Conservation (phyloP, 1,140 invertebrate genomes). For the Nomia melanderi region DNA sequence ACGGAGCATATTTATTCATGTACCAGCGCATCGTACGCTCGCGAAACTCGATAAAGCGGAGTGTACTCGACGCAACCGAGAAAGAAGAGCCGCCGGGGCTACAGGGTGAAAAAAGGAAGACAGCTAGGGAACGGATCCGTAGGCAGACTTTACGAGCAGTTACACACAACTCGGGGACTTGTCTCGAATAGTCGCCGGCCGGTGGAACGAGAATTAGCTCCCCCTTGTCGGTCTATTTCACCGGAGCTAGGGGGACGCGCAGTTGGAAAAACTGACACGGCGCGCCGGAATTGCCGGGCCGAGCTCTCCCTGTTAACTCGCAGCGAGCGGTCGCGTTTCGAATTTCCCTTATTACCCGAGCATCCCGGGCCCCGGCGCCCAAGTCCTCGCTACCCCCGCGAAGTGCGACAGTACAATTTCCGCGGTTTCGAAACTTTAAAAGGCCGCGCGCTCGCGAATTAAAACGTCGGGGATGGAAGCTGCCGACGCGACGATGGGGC, state of each 20-base stretch:
- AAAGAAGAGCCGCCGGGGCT: background rate
- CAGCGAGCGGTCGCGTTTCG: slow-evolving; percentile 8
- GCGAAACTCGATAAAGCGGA: slow-evolving; percentile 8
- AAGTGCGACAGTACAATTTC: slow-evolving; percentile 54
- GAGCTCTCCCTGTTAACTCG: background rate
- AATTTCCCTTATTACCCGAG: slow-evolving; percentile 9
- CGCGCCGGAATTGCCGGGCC: background rate
- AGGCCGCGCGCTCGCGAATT: slow-evolving; percentile 51
- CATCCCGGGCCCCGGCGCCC: background rate
- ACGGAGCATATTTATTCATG: slow-evolving; percentile 23
- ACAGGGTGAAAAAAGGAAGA: background rate
- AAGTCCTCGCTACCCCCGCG: background rate
- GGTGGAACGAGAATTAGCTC: background rate
- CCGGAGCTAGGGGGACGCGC: background rate
- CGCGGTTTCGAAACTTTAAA: slow-evolving; percentile 61
- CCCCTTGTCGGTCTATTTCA: background rate
- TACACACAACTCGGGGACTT: background rate
- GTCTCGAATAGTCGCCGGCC: background rate
- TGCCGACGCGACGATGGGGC: too few species aligned
- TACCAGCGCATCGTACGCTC: background rate
- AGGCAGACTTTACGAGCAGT: slow-evolving; percentile 1
- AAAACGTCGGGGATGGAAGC: slow-evolving; percentile 57
- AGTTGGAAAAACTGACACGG: slow-evolving; percentile 18
- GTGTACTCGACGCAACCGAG: background rate
- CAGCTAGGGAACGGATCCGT: background rate